Evolutionary conservation across 2,113 vertebrate genomes (phyloP), one percentile per base, ranked within the genome.

Genomic region (Calypte anna): DNA sequence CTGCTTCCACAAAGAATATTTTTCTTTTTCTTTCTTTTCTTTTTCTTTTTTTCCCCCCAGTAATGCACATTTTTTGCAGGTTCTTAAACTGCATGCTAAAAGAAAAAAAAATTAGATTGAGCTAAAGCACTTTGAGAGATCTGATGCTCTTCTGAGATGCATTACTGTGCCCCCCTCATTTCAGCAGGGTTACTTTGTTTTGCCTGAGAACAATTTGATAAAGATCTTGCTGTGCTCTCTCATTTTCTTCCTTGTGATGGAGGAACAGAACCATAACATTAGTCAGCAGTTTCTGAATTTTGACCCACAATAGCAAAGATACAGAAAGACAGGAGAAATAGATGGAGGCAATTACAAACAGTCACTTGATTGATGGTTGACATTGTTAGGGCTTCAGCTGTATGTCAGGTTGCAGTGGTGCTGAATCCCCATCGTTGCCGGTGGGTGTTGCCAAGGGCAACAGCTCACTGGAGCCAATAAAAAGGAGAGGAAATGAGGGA

Each of bases 331-430:
- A 98, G 96, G 96, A 96, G 91, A 98, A 98, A 98, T 98, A 98
- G 97, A 98, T 98, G 97, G 97, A 97, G 97, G 98, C 97, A 98
- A 98, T 98, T 98, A 98, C 95, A 97, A 97, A 94, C 93, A 97
- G 97, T 95, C 82, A 62, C 38, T 97, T 98, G 98, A 98, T 98
- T 95, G 98, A 98, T 98, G 97, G 98, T 97, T 98, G 98, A 98
- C 98, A 98, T 97, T 97, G 98, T 97, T 96, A 97, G 96, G 95
- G 95, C 94, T 96, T 97, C 97, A 95, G 86, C 96, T 96, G 95
- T 94, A 94, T 93, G 97, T 97, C 98, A 97, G 96, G 92, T 85
- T 97, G 97, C 63, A 16, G 97, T 91, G 94, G 68, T 96, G 97
- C 96, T 90, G 95, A 96, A 96, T 97, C 98, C 96, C 95, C 90